phyloP scores from a whole-genome alignment of 2,113 vertebrate genomes.

The Smithornis capensis region DNA sequence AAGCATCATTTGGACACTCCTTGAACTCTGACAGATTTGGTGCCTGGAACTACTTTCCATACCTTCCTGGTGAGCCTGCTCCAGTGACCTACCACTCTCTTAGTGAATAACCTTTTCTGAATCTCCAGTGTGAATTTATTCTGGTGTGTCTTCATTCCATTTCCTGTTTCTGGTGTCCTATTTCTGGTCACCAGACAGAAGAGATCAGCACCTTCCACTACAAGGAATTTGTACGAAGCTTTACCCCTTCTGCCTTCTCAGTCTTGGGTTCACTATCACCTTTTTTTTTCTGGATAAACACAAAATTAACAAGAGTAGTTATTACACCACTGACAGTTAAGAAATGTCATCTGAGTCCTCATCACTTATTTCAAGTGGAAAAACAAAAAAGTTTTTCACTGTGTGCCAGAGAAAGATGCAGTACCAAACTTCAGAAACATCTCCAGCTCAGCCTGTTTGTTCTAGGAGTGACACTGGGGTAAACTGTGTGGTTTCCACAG shows the following conservation, averaged over 20 bases:
- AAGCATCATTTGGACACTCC: rapidly evolving
- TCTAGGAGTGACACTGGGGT: rapidly evolving
- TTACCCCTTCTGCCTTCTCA: background rate
- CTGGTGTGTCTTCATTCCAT: background rate
- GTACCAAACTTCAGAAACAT: background rate
- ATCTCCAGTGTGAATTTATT: background rate
- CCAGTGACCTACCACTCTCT: background rate
- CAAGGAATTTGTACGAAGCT: background rate
- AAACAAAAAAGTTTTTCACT: background rate
- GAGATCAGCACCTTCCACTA: background rate
- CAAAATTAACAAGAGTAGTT: background rate
- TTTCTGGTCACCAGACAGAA: background rate
- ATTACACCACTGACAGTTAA: background rate
- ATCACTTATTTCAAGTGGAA: background rate
- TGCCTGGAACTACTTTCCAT: rapidly evolving
- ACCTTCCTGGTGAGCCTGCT: background rate
- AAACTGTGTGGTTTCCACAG: background rate
- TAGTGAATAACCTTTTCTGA: background rate
- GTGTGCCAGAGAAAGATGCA: background rate
- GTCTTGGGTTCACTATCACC: background rate
- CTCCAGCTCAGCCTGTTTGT: background rate
- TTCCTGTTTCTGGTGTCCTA: background rate
- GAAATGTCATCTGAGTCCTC: background rate
- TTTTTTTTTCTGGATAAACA: background rate
- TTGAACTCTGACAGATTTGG: background rate